A percentile compares a stretch with the other conserved stretches of the same genome.
phyloP scores from a whole-genome alignment of 2,888 invertebrate species.

The Heteromyza rotundicornis region DNA sequence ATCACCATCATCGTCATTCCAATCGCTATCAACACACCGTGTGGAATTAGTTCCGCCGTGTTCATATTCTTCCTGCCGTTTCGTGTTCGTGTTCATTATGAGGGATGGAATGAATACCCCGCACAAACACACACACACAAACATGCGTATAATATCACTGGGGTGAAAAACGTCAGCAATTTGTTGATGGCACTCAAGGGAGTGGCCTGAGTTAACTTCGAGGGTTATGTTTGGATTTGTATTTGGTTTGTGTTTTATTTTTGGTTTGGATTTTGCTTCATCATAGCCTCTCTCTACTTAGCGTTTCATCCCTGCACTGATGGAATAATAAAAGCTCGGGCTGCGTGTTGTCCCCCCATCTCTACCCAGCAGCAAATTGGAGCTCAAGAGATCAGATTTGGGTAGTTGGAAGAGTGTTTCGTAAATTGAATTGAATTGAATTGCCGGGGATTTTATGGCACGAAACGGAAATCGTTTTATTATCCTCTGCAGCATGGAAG shows the following conservation, averaged over 20 bases:
- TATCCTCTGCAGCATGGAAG: slow-evolving; percentile 46
- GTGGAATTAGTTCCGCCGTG: neutral
- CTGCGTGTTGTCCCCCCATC: slow-evolving; percentile 33
- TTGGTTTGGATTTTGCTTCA: too few relatives aligned
- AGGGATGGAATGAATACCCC: too few relatives aligned
- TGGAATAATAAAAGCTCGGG: slow-evolving; percentile 52
- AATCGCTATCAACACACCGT: neutral
- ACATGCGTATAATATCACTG: too few relatives aligned
- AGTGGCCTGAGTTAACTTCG: slow-evolving; percentile 42
- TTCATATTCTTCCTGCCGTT: neutral
- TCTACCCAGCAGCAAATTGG: slow-evolving; percentile 47
- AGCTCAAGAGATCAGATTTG: slow-evolving; percentile 40
- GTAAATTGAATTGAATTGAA: slow-evolving; percentile 47
- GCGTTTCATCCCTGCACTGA: slow-evolving; percentile 42
- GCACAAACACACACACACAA: too few relatives aligned
- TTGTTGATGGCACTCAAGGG: slow-evolving; percentile 55
- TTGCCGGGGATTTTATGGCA: slow-evolving; percentile 56
- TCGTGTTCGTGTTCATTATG: neutral
- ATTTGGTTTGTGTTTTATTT: too few relatives aligned
- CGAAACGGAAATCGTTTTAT: slow-evolving; percentile 57
- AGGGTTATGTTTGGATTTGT: slow-evolving; percentile 19
- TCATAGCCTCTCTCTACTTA: too few relatives aligned
- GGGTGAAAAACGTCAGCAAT: slow-evolving; percentile 37
- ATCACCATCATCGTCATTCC: neutral
- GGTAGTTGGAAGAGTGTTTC: neutral